These are phyloP conservation scores for Tetramorium bicarinatum DNA, from an alignment of 2,888 invertebrate genomes.

Conservation along the genomic window DNA sequence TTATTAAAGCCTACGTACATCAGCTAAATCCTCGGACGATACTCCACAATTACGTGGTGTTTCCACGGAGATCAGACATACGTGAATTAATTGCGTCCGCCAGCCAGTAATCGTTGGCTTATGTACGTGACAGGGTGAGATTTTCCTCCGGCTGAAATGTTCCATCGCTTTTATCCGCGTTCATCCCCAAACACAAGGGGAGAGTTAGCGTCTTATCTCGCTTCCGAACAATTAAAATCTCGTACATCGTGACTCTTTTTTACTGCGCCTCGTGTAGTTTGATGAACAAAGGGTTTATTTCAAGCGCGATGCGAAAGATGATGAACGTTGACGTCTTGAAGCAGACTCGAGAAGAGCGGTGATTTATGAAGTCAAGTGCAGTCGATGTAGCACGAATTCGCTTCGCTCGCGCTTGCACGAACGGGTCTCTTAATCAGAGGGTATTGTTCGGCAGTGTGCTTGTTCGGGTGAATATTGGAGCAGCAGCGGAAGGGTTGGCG, in stretches of 20 bases:
- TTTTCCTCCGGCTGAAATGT: background rate
- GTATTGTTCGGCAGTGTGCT: slow-evolving; percentile 74
- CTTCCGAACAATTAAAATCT: background rate
- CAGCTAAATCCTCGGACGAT: slow-evolving; percentile 71
- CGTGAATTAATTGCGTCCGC: slow-evolving; percentile 73
- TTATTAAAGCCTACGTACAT: slow-evolving; percentile 78
- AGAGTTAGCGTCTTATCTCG: background rate
- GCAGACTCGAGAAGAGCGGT: background rate
- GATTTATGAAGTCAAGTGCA: slow-evolving; percentile 33
- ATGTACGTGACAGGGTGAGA: slow-evolving; percentile 23
- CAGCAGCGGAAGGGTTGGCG: slow-evolving; percentile 78
- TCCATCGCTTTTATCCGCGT: background rate
- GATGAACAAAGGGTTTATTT: background rate
- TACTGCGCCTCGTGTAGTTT: background rate
- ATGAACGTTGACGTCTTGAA: slow-evolving; percentile 9
- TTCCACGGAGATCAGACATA: slow-evolving; percentile 72
- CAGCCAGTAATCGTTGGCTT: slow-evolving; percentile 55
- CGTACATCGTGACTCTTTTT: background rate
- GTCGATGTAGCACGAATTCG: slow-evolving; percentile 40
- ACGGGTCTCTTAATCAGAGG: slow-evolving; percentile 77
- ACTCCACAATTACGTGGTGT: slow-evolving; percentile 73
- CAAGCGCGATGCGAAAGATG: background rate
- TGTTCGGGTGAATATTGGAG: slow-evolving; percentile 81
- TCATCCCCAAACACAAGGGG: background rate
- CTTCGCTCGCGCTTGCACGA: slow-evolving; percentile 8